Percentiles rank a stretch among this genome's conserved stretches.
Conservation (phyloP, 30 jellyfish, hydroid and myxozoan genomes). For the Rhopilema esculentum region DNA sequence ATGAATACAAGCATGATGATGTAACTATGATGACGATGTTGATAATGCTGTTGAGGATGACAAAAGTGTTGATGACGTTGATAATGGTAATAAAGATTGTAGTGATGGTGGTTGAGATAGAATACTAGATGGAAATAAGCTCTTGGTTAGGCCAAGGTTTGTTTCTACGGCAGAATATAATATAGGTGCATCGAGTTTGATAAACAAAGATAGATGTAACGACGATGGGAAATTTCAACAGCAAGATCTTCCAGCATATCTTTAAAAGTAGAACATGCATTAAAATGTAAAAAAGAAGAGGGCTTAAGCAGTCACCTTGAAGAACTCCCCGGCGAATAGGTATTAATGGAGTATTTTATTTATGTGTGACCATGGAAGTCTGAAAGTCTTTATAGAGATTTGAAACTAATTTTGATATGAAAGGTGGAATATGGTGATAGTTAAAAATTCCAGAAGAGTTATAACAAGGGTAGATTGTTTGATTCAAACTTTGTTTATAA, state of each 20-base stretch:
- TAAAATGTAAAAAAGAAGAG: constrained; percentile 20
- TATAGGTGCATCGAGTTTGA: neutral
- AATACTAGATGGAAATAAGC: no score
- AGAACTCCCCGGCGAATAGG: constrained; percentile 8
- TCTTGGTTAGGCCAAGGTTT: neutral
- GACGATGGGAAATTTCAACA: neutral
- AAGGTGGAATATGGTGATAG: constrained; percentile 5
- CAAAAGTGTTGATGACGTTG: no score
- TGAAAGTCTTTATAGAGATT: neutral
- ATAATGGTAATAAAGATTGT: no score
- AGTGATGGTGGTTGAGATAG: no score
- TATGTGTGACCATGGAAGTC: constrained; percentile 14
- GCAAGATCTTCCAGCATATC: neutral
- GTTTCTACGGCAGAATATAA: neutral
- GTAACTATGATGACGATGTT: no score
- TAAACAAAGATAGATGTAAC: neutral
- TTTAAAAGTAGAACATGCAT: neutral
- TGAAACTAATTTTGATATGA: neutral
- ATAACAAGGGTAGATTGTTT: constrained; percentile 26
- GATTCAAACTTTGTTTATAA: neutral
- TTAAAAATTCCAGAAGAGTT: constrained; percentile 12
- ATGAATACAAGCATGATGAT: no score
- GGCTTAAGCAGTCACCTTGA: constrained; percentile 50
- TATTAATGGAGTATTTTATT: neutral
- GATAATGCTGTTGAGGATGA: no score